A percentile compares a stretch with the other conserved stretches of the same genome.
phyloP scores from a whole-genome alignment of 1,140 invertebrate species.

The Colletes gigas region DNA sequence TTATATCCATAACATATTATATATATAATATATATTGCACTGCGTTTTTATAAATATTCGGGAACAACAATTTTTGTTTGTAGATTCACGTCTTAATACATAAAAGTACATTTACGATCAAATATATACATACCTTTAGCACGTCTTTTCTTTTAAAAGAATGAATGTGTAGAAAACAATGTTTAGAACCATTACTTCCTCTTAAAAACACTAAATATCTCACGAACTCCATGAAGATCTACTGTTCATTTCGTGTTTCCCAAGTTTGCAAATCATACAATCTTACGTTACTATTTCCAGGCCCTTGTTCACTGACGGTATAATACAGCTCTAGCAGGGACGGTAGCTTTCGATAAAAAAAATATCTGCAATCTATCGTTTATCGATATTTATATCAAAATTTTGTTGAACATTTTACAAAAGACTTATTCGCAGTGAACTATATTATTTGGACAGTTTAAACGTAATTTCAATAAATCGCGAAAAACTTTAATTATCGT shows the following conservation, averaged over 20 bases:
- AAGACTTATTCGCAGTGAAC: neutral
- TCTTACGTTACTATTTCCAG: conserved; percentile 47
- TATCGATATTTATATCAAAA: neutral
- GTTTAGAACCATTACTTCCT: conserved; percentile 50
- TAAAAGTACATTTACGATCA: neutral
- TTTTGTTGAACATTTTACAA: neutral
- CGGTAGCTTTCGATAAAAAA: conserved; percentile 68
- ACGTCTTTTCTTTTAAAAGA: conserved; percentile 28
- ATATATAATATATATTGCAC: no score
- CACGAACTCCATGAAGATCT: conserved; percentile 62
- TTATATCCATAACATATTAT: no score
- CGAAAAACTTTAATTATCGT: neutral
- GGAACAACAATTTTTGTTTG: no score
- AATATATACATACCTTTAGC: conserved; percentile 47
- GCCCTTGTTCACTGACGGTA: conserved; percentile 65
- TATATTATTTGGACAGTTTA: neutral
- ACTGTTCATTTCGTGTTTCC: conserved; percentile 64
- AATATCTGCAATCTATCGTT: conserved; percentile 73
- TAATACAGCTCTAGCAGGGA: conserved; percentile 74
- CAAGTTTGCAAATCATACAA: conserved; percentile 63
- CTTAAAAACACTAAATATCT: conserved; percentile 30
- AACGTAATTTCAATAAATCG: neutral
- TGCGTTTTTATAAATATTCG: no score
- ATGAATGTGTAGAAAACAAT: conserved; percentile 35
- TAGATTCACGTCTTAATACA: neutral